Evolutionary conservation across 2,888 invertebrate genomes (phyloP), one percentile per base, ranked within the genome.

Genomic region (Empis stercorea): DNA sequence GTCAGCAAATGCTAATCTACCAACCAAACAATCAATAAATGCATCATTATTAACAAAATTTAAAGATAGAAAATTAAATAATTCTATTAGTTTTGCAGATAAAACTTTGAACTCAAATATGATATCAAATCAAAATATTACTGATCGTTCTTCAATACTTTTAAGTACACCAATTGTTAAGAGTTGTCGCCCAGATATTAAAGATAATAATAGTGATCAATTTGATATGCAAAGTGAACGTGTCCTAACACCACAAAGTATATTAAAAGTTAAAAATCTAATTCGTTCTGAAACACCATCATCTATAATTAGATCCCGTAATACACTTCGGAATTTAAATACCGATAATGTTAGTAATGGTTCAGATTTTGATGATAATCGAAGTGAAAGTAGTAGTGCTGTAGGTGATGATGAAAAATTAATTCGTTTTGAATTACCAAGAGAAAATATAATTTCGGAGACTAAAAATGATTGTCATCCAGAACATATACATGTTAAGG

Each of bases 81-180:
- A 17, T 7, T 7, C 27, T 15, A 23, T n/a, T 6, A 41, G 1
- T 41, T 7, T 6, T 4, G 27, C 11, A 10, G 43, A 47, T 6
- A 43, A 39, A 30, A 15, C 32, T 4, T 30, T n/a, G 1, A 40
- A 11, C 16, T 4, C n/a, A 34, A 13, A 11, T 30, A 9, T 51
- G 2, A 38, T 32, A 2, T 44, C 43, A 16, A 47, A 15, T 40
- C 43, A 30, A 10, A 43, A 48, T 5, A 20, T 40, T 13, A 32
- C 37, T 36, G 11, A 14, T 16, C 23, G 30, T 13, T 4, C 14
- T 3, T 43, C 48, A 0, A 38, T 13, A 5, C 38, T 39, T 13
- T 45, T 54, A 13, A 50, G 32, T 32, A 54, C 54, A 16, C 54
- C 54, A 11, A 47, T 54, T 30, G 46, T 54, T 9, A 46, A 49